These are phyloP conservation scores for Idaea straminata DNA, from an alignment of 2,888 invertebrate species.

Conservation along the genomic window DNA sequence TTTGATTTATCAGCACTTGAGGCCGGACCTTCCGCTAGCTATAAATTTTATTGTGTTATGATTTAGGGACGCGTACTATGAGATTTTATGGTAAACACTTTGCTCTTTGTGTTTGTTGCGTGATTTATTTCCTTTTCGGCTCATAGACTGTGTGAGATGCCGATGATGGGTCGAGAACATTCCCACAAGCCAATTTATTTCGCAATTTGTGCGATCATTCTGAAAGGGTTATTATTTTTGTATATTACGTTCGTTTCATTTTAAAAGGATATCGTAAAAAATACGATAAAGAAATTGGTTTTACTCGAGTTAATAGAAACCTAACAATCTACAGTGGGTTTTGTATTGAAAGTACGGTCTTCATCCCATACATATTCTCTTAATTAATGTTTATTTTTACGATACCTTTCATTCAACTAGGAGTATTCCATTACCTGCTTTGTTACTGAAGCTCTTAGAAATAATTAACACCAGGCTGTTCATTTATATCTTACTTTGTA, in stretches of 20 bases:
- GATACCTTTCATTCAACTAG: neutral
- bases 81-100: slow-evolving; percentile 79
- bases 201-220: neutral
- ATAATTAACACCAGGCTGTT: neutral
- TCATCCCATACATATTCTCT: neutral
- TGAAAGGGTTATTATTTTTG: neutral
- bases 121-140: slow-evolving; percentile 61
- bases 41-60: slow-evolving; percentile 80
- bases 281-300: neutral
- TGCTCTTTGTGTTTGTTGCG: slow-evolving; percentile 66
- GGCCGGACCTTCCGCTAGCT: slow-evolving; percentile 77
- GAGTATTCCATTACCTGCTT: neutral
- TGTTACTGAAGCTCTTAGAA: neutral
- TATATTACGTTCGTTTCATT: neutral
- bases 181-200: neutral
- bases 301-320: neutral
- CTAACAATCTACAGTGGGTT: neutral
- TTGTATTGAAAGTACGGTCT: neutral
- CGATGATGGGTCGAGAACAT: slow-evolving; percentile 6
- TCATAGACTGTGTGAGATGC: slow-evolving; percentile 17
- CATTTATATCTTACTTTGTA: neutral
- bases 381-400: neutral
- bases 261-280: neutral
- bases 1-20: slow-evolving; percentile 78
- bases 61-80: slow-evolving; percentile 70